These are phyloP conservation scores for Metacarcinus magister DNA, from an alignment of 2,888 invertebrate genomes.

Conservation along the genomic window DNA sequence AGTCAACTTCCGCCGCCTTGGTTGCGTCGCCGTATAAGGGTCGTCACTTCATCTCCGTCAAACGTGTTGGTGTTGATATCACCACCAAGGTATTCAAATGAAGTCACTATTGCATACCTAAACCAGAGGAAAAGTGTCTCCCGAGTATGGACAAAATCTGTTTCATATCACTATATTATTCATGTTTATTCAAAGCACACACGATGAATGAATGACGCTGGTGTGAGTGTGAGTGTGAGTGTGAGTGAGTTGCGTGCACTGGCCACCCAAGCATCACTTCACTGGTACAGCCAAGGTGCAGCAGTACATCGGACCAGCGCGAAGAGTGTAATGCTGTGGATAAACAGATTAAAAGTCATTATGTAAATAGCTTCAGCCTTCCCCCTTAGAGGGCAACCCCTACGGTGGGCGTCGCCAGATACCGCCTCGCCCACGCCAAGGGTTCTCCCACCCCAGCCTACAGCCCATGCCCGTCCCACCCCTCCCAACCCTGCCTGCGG, in stretches of 20 bases:
- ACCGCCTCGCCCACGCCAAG: background rate
- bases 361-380: slow-evolving; percentile 4
- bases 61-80: background rate
- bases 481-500: background rate
- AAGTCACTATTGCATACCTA: background rate
- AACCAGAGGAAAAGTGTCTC: background rate
- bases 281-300: background rate
- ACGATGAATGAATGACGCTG: background rate
- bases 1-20: background rate
- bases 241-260: background rate
- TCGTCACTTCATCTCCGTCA: background rate
- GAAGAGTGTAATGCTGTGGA: background rate
- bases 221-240: background rate
- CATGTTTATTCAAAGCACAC: background rate
- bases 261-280: background rate
- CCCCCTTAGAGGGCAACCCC: background rate
- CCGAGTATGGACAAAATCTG: background rate
- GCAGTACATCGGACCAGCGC: background rate
- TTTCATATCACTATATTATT: background rate
- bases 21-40: background rate
- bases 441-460: background rate
- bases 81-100: background rate
- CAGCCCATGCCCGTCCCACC: background rate
- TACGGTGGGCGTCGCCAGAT: slow-evolving; percentile 5
- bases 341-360: slow-evolving; percentile 26